These are phyloP conservation scores for Argopecten irradians DNA, from an alignment of 1,140 invertebrate species.

Conservation along the genomic window DNA sequence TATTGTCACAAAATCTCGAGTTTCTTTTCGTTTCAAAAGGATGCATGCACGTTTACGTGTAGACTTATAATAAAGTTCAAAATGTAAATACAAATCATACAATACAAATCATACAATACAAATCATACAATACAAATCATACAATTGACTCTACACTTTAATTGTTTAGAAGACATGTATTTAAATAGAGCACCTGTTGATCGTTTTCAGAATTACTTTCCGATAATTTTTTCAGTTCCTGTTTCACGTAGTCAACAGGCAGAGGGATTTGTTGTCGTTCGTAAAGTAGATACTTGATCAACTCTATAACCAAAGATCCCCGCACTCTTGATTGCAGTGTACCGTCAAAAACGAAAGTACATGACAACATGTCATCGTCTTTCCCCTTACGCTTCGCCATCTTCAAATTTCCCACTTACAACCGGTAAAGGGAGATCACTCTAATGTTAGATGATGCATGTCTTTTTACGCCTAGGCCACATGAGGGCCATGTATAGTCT, in stretches of 20 bases:
- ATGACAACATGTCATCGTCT: not conserved
- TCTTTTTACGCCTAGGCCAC: no score
- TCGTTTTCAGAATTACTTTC: not conserved
- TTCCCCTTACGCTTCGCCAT: not conserved
- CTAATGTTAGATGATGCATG: no score
- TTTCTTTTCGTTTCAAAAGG: no score
- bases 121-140: no score
- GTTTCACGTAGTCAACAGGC: not conserved
- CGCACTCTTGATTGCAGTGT: not conserved
- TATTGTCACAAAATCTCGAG: no score
- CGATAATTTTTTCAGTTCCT: not conserved
- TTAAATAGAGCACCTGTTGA: conserved; percentile 1
- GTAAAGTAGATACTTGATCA: not conserved
- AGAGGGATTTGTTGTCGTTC: not conserved
- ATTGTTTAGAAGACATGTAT: no score
- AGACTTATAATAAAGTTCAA: no score
- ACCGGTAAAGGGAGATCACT: not conserved
- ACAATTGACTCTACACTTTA: no score
- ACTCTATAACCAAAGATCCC: not conserved
- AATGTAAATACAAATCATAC: no score
- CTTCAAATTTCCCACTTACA: conserved; percentile 11
- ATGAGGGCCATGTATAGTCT: no score
- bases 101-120: no score
- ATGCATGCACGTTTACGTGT: no score
- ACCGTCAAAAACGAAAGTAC: not conserved